Evolutionary conservation across 2,797 vertebrate species (phyloP).

Genomic region (Sphenodon punctatus): DNA sequence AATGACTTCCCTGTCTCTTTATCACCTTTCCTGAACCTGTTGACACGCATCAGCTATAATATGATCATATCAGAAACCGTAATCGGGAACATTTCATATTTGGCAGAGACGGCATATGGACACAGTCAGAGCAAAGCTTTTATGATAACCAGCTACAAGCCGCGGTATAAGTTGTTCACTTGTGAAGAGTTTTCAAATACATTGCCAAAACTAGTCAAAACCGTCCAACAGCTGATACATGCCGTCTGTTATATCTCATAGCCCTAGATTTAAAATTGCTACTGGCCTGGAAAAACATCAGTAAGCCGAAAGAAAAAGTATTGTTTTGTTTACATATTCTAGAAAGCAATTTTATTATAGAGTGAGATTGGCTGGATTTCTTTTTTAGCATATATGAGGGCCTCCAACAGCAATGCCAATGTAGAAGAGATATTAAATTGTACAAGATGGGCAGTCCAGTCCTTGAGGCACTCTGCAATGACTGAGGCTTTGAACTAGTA

Average conservation of each 20-base stretch:
- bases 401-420: neutral
- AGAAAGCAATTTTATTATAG: neutral
- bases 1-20: constrained; percentile 36
- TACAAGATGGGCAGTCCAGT: neutral
- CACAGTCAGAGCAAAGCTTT: neutral
- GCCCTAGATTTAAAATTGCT: neutral
- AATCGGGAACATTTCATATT: neutral
- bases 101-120: neutral
- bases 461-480: too few species aligned
- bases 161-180: too few species aligned
- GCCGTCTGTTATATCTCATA: neutral
- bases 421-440: neutral
- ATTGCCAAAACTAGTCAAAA: too few species aligned
- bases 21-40: too few species aligned
- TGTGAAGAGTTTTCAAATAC: too few species aligned
- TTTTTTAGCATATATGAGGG: neutral
- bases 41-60: too few species aligned
- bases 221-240: fast-evolving
- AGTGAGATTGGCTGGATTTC: neutral
- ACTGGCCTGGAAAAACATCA: neutral
- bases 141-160: too few species aligned
- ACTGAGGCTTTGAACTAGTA: too few species aligned
- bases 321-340: neutral
- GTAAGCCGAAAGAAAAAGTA: fast-evolving
- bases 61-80: neutral